phyloP scores from a whole-genome alignment of 2,888 invertebrate species.

The Stomorhina lunata region DNA sequence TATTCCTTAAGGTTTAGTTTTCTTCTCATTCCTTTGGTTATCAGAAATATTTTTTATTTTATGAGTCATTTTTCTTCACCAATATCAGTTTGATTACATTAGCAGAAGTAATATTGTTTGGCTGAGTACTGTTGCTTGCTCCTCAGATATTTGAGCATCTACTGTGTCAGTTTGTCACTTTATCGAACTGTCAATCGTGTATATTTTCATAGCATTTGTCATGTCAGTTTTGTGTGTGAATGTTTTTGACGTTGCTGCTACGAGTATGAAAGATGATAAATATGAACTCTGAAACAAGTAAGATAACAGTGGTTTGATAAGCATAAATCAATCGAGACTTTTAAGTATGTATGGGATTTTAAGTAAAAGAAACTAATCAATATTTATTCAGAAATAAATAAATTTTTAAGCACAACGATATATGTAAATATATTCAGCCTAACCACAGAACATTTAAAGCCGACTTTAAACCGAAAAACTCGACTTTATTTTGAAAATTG shows the following conservation, averaged over 20 bases:
- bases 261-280: slow-evolving; percentile 2
- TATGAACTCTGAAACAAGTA: neutral
- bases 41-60: slow-evolving; percentile 3
- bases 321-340: too few relatives aligned
- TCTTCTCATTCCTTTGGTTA: neutral
- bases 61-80: slow-evolving; percentile 26
- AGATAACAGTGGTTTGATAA: neutral
- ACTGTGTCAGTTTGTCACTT: slow-evolving; percentile 47
- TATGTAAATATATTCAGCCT: too few relatives aligned
- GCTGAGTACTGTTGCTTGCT: neutral
- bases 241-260: neutral
- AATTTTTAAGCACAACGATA: too few relatives aligned
- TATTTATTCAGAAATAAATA: too few relatives aligned
- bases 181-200: slow-evolving; percentile 55
- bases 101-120: neutral
- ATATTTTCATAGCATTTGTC: slow-evolving; percentile 51
- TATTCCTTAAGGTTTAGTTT: slow-evolving; percentile 18
- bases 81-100: slow-evolving; percentile 47
- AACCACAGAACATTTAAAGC: too few relatives aligned
- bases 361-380: too few relatives aligned
- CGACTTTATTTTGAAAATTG: too few relatives aligned
- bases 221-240: neutral
- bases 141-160: slow-evolving; percentile 4
- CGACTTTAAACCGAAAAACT: too few relatives aligned
- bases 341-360: too few relatives aligned